Evolutionary conservation across 1,140 invertebrate species (phyloP).

Genomic region (Drosophila carrolli): DNA sequence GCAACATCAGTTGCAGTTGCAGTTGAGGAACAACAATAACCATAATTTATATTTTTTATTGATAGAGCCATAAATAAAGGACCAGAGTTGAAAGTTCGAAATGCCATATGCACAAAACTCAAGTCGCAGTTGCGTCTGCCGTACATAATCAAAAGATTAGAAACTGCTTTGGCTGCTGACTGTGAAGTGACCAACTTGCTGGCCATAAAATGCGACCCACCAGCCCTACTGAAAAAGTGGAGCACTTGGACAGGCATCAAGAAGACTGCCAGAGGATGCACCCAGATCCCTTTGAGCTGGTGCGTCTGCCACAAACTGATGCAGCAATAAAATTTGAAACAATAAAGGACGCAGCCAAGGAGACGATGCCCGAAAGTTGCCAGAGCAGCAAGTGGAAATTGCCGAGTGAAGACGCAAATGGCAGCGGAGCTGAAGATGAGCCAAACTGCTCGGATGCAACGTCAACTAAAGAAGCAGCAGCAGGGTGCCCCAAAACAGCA

Average conservation of each 20-base stretch:
- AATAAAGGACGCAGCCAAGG: constrained; percentile 67
- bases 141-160: constrained; percentile 83
- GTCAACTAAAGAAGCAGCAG: constrained; percentile 36
- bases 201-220: constrained; percentile 63
- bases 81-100: constrained; percentile 26
- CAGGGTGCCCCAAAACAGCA: constrained; percentile 49
- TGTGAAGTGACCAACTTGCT: constrained; percentile 32
- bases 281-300: constrained; percentile 13
- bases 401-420: constrained; percentile 53
- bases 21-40: constrained; percentile 61
- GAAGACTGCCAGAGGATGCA: constrained; percentile 65
- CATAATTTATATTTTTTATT: constrained; percentile 81
- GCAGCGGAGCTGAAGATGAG: constrained; percentile 35
- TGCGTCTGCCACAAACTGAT: constrained; percentile 74
- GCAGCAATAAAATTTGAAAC: constrained; percentile 82
- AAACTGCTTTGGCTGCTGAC: constrained; percentile 43
- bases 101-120: constrained; percentile 59
- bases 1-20: constrained; percentile 18
- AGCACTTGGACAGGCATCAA: constrained; percentile 76
- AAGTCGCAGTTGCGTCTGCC: constrained; percentile 66
- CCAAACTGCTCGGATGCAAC: constrained; percentile 45
- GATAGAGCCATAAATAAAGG: constrained; percentile 70
- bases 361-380: constrained; percentile 47
- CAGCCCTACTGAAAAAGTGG: constrained; percentile 44
- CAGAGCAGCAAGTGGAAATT: constrained; percentile 70